phyloP scores from a whole-genome alignment of 2,113 vertebrate species.

The Alexandromys fortis region DNA sequence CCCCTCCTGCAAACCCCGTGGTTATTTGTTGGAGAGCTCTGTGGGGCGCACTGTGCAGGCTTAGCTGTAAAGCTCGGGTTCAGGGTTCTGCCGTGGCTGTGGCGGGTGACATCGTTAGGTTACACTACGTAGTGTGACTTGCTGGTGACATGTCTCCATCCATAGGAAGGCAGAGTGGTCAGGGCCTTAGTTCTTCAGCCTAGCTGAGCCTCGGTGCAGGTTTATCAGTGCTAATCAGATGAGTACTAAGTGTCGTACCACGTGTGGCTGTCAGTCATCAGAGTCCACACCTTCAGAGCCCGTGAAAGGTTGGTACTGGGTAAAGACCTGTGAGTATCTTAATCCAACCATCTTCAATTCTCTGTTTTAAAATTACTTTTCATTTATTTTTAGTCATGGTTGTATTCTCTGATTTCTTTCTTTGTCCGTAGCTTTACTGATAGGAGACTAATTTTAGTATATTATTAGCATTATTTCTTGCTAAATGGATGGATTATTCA shows the following conservation, averaged over 20 bases:
- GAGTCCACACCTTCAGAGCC: not conserved
- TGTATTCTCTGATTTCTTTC: slow-evolving; percentile 43
- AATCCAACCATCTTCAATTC: not conserved
- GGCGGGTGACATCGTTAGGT: not conserved
- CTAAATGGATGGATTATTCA: not conserved
- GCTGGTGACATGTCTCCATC: slow-evolving; percentile 32
- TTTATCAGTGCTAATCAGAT: not conserved
- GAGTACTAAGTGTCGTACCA: not conserved
- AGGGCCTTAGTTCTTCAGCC: not conserved
- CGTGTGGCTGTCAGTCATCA: not conserved
- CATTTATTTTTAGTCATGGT: not conserved
- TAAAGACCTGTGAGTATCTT: not conserved
- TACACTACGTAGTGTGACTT: not conserved
- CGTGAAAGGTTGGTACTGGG: not conserved
- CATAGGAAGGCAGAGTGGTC: not conserved
- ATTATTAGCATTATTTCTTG: not conserved
- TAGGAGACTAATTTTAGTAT: not conserved
- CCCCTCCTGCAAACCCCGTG: not conserved
- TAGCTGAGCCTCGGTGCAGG: slow-evolving; percentile 19
- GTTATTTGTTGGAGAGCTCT: slow-evolving; percentile 1
- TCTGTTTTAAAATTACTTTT: slow-evolving; percentile 29
- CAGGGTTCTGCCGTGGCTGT: slow-evolving; percentile 25
- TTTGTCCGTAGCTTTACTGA: slow-evolving; percentile 15
- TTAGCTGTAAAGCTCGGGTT: slow-evolving; percentile 11
- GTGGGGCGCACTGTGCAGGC: not conserved